Evolutionary conservation across 2,797 vertebrate species (phyloP).

Genomic region (Brotogeris chrysoptera): DNA sequence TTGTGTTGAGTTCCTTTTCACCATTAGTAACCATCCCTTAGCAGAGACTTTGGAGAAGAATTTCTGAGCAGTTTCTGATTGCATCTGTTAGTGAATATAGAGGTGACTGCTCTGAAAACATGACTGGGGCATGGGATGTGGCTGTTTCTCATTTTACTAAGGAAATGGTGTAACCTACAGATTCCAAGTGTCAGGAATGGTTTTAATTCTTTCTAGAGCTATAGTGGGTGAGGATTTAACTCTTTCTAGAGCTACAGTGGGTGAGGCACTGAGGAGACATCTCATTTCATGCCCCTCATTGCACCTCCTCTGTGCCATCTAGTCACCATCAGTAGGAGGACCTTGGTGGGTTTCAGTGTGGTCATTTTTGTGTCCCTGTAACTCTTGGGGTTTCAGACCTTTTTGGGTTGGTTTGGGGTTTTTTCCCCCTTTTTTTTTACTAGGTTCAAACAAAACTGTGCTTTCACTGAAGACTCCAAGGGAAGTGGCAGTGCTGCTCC

Average conservation of each 20-base stretch:
- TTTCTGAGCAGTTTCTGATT: background rate
- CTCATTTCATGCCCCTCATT: background rate
- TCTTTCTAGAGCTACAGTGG: background rate
- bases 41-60: background rate
- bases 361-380: background rate
- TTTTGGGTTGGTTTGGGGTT: background rate
- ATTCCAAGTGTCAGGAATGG: background rate
- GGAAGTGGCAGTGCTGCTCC: background rate
- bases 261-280: background rate
- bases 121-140: background rate
- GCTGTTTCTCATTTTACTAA: background rate
- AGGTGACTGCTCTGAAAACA: background rate
- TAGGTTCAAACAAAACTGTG: background rate
- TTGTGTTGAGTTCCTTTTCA: background rate
- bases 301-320: background rate
- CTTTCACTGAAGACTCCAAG: background rate
- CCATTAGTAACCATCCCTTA: background rate
- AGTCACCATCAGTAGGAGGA: background rate
- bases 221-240: background rate
- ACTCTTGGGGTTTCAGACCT: background rate
- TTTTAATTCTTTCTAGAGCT: background rate
- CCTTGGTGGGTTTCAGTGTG: background rate
- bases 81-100: background rate
- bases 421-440: background rate
- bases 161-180: background rate